These are phyloP conservation scores for Enteromius radiatus DNA, from an alignment of 2,797 vertebrate genomes.

Conservation along the genomic window DNA sequence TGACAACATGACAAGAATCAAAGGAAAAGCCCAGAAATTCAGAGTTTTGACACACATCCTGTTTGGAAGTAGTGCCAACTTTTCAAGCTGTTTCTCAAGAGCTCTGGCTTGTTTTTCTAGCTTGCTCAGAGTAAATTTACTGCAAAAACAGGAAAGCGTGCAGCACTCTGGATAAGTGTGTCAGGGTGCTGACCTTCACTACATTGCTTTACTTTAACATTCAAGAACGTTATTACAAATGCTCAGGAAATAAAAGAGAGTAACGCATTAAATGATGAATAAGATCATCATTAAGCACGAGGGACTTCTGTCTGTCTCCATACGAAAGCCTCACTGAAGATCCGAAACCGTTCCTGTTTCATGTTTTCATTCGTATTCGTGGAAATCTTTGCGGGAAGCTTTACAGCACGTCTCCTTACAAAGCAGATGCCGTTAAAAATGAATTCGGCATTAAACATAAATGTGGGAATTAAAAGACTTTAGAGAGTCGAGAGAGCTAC, in stretches of 20 bases:
- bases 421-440: constrained; percentile 34
- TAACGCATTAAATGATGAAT: not conserved
- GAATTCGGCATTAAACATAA: constrained; percentile 44
- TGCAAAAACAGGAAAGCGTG: not conserved
- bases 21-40: not conserved
- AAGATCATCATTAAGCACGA: not conserved
- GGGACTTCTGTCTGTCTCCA: not conserved
- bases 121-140: constrained; percentile 11
- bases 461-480: constrained; percentile 36
- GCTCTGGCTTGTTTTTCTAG: constrained; percentile 20
- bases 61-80: not conserved
- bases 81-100: constrained; percentile 32
- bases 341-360: not conserved
- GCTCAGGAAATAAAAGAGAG: not conserved
- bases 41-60: not conserved
- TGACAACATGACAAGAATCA: not conserved
- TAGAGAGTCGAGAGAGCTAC: constrained; percentile 34
- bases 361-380: not conserved
- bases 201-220: not conserved
- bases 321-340: not conserved
- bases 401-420: not conserved
- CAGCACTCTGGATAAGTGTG: not conserved
- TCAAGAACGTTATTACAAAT: not conserved
- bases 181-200: constrained; percentile 23
- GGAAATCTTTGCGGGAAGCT: constrained; percentile 12